Evolutionary conservation across 2,888 invertebrate genomes (phyloP).

Genomic region (Lathronympha strigana): DNA sequence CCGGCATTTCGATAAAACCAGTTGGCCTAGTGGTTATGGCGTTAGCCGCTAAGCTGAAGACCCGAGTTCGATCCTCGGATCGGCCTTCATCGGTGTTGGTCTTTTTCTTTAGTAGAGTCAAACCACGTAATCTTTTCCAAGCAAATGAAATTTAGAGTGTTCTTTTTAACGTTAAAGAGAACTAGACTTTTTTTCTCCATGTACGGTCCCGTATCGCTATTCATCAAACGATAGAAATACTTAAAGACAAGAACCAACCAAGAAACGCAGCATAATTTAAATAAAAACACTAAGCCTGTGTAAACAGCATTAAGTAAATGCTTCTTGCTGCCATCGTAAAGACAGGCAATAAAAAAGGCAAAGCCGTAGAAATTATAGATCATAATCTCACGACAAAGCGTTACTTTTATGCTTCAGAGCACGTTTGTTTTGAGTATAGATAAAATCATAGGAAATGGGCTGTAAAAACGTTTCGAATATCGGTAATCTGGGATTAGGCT

Average conservation of each 20-base stretch:
- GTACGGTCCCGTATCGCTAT: background rate
- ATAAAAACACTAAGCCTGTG: slow-evolving; percentile 3
- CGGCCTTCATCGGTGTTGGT: too few relatives aligned
- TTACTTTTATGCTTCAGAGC: slow-evolving; percentile 32
- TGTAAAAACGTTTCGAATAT: slow-evolving; percentile 29
- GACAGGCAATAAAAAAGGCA: slow-evolving; percentile 38
- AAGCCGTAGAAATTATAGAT: slow-evolving; percentile 41
- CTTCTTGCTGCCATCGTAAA: slow-evolving; percentile 34
- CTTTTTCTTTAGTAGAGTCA: too few relatives aligned
- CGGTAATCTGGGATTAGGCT: slow-evolving; percentile 27
- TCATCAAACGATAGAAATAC: background rate
- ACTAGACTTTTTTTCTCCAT: background rate
- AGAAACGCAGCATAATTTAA: background rate
- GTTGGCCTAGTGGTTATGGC: too few relatives aligned
- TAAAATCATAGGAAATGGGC: slow-evolving; percentile 37
- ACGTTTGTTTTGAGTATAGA: slow-evolving; percentile 40
- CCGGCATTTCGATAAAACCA: too few relatives aligned
- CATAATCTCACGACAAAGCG: slow-evolving; percentile 42
- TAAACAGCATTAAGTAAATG: slow-evolving; percentile 24
- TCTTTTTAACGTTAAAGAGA: too few relatives aligned
- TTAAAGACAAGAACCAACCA: background rate
- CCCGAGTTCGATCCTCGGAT: too few relatives aligned
- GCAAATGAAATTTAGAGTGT: too few relatives aligned
- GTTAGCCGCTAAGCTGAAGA: too few relatives aligned
- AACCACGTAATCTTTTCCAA: too few relatives aligned